phyloP scores from a whole-genome alignment of 1,140 invertebrate species.

The Ceratosolen fusciceps region DNA sequence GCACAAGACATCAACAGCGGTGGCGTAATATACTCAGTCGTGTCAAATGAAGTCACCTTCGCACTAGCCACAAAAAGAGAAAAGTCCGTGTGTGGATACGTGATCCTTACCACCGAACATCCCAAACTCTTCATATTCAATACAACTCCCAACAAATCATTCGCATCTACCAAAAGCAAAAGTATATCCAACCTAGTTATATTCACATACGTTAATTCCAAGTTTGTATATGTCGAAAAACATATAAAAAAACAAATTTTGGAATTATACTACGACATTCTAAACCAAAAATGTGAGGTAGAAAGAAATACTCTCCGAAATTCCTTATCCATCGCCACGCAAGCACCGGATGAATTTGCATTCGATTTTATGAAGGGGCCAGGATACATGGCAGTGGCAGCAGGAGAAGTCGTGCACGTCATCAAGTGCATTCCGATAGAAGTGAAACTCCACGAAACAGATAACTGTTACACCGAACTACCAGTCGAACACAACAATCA shows the following conservation, averaged over 20 bases:
- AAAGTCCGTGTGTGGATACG: conserved; percentile 42
- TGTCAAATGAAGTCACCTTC: conserved; percentile 37
- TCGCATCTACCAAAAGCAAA: not conserved
- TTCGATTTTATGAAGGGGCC: conserved; percentile 50
- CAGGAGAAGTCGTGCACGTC: conserved; percentile 47
- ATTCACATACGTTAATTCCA: conserved; percentile 52
- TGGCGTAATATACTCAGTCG: conserved; percentile 22
- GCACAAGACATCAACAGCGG: not conserved
- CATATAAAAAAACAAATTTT: conserved; percentile 31
- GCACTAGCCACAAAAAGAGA: not conserved
- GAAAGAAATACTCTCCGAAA: conserved; percentile 43
- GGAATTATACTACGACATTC: conserved; percentile 31
- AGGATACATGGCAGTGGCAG: conserved; percentile 47
- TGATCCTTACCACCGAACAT: conserved; percentile 48
- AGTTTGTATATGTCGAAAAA: conserved; percentile 54
- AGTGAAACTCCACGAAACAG: too few relatives aligned
- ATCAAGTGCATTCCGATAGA: conserved; percentile 52
- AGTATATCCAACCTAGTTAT: conserved; percentile 24
- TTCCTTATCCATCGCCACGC: conserved; percentile 38
- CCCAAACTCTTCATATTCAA: conserved; percentile 52
- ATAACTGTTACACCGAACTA: conserved; percentile 44
- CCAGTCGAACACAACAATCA: conserved; percentile 38
- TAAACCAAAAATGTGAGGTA: conserved; percentile 31
- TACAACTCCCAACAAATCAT: not conserved
- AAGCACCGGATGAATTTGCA: conserved; percentile 50